Percentiles rank a stretch among this genome's conserved stretches.
Conservation (phyloP, 2,797 vertebrate species). For the Cossypha niveicapilla region DNA sequence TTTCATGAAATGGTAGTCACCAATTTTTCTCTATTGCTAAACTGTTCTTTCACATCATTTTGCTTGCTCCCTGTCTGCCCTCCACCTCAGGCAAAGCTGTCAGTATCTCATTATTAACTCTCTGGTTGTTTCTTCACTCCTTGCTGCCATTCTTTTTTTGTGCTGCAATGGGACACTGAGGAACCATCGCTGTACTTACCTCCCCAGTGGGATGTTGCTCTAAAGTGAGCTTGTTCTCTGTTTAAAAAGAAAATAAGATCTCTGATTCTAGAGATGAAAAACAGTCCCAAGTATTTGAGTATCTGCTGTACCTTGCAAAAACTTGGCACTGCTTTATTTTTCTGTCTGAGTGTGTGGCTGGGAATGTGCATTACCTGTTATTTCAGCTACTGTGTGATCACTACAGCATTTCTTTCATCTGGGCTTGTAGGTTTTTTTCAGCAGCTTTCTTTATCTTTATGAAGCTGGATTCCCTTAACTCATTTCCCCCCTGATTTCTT, state of each 20-base stretch:
- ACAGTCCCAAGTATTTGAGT: not conserved
- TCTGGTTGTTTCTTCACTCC: constrained; percentile 25
- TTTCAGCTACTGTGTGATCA: not conserved
- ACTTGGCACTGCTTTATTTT: not conserved
- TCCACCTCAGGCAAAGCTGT: constrained; percentile 42
- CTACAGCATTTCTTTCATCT: not conserved
- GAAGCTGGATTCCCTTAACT: not conserved
- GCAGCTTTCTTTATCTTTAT: not conserved
- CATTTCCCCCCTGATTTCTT: not conserved
- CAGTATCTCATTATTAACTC: constrained; percentile 11
- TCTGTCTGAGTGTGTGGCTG: not conserved
- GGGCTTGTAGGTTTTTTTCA: constrained; percentile 1
- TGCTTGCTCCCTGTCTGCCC: not conserved
- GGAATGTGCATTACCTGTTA: not conserved
- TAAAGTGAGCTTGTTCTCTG: constrained; percentile 20
- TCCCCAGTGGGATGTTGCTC: constrained; percentile 27
- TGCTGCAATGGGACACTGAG: not conserved
- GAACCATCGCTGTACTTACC: not conserved
- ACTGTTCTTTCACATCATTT: constrained; percentile 27
- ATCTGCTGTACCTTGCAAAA: not conserved
- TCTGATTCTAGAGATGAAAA: constrained; percentile 23
- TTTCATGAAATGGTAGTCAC: constrained; percentile 29
- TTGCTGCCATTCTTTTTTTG: constrained; percentile 32
- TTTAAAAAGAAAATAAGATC: constrained; percentile 12
- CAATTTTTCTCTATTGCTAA: constrained; percentile 19